Evolutionary conservation across 2,888 invertebrate species (phyloP).

Genomic region (Trichogramma evanescens): DNA sequence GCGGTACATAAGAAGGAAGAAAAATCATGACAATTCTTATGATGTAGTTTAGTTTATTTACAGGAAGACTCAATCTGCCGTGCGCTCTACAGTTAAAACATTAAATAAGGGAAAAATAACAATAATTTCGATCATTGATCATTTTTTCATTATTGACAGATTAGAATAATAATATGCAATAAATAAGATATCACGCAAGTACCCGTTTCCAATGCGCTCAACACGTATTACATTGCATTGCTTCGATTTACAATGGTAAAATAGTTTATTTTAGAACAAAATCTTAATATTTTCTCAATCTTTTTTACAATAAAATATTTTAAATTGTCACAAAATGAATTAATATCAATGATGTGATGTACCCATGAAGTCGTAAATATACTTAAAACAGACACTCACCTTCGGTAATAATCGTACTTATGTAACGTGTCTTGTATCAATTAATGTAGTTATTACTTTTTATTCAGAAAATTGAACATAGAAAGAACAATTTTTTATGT

Average conservation of each 20-base stretch:
- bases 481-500: constrained; percentile 6
- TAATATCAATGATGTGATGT: neutral
- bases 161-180: constrained; percentile 19
- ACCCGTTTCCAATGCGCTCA: constrained; percentile 3
- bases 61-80: constrained; percentile 25
- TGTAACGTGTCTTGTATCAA: constrained; percentile 7
- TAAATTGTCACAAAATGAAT: neutral
- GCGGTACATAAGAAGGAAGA: neutral
- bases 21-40: constrained; percentile 10
- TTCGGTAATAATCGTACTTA: constrained; percentile 16
- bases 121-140: constrained; percentile 18
- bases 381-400: constrained; percentile 17
- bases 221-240: too few species aligned
- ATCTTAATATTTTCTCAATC: too few species aligned
- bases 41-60: constrained; percentile 23
- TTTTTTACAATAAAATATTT: too few species aligned
- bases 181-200: constrained; percentile 12
- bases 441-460: too few species aligned
- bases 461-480: constrained; percentile 1
- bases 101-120: constrained; percentile 16
- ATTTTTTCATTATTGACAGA: constrained; percentile 16
- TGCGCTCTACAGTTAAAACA: constrained; percentile 23
- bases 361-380: constrained; percentile 1
- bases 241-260: too few species aligned
- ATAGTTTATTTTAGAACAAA: too few species aligned